Conservation (phyloP, 2,888 invertebrate genomes). For the Thymelicus sylvestris region DNA sequence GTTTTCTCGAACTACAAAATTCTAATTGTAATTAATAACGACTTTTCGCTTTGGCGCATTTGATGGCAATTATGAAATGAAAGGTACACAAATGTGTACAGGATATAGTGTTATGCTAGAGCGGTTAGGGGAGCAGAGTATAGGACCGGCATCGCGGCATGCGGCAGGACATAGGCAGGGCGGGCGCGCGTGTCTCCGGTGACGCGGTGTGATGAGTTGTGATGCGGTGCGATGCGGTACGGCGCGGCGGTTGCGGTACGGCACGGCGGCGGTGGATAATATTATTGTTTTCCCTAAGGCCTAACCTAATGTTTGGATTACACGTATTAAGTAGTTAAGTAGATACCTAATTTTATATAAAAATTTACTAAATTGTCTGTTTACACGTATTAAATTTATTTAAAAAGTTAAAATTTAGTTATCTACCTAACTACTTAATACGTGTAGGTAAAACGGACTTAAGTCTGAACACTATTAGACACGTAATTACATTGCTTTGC, state of each 20-base stretch:
- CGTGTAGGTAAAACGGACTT: no score
- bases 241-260: neutral
- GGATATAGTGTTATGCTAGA: constrained; percentile 63
- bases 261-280: constrained; percentile 8
- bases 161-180: constrained; percentile 9
- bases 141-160: no score
- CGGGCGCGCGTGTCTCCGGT: neutral
- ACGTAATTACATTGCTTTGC: constrained; percentile 20
- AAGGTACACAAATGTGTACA: constrained; percentile 40
- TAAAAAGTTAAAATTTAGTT: no score
- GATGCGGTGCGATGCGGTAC: no score
- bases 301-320: no score
- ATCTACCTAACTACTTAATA: no score
- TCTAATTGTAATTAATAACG: no score
- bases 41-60: neutral
- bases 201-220: constrained; percentile 22
- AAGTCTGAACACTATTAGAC: constrained; percentile 17
- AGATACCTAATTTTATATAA: no score
- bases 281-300: constrained; percentile 26
- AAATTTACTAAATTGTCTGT: no score
- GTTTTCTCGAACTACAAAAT: no score
- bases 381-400: no score
- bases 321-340: no score
- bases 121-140: constrained; percentile 42
- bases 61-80: constrained; percentile 14